phyloP scores from a whole-genome alignment of 2,113 vertebrate genomes.

The Bufo bufo region DNA sequence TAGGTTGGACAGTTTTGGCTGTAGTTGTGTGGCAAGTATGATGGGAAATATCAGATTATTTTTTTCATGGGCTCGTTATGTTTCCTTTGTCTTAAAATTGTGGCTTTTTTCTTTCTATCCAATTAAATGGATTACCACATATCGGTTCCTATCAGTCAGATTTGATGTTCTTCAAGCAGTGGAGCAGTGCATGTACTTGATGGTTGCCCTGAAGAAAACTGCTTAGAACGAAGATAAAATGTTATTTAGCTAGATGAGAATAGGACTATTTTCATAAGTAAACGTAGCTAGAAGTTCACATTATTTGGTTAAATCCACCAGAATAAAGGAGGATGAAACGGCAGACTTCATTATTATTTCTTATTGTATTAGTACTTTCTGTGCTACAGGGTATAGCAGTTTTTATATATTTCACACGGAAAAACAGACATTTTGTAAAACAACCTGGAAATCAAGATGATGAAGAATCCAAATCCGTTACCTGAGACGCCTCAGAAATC shows the following conservation, averaged over 20 bases:
- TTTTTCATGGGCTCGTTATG: constrained; percentile 6
- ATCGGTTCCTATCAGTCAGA: constrained; percentile 29
- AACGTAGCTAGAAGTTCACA: background rate
- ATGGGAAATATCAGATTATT: background rate
- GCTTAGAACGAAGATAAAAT: constrained; percentile 38
- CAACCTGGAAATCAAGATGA: background rate
- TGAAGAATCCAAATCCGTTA: background rate
- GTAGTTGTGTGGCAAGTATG: background rate
- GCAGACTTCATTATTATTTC: background rate
- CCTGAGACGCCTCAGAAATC: background rate
- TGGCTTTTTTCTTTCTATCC: background rate
- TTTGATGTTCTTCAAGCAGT: constrained; percentile 30
- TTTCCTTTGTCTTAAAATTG: constrained; percentile 24
- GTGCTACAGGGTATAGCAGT: background rate
- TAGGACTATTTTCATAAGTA: constrained; percentile 21
- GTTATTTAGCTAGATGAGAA: constrained; percentile 33
- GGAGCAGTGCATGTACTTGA: constrained; percentile 8
- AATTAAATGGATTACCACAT: constrained; percentile 37
- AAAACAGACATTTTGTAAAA: background rate
- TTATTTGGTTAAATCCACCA: background rate
- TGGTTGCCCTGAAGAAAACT: constrained; percentile 47
- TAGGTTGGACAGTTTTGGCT: background rate
- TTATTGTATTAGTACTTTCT: background rate
- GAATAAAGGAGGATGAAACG: background rate
- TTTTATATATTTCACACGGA: background rate